Evolutionary conservation across 2,797 vertebrate species (phyloP).

Genomic region (Phataginus tricuspis): DNA sequence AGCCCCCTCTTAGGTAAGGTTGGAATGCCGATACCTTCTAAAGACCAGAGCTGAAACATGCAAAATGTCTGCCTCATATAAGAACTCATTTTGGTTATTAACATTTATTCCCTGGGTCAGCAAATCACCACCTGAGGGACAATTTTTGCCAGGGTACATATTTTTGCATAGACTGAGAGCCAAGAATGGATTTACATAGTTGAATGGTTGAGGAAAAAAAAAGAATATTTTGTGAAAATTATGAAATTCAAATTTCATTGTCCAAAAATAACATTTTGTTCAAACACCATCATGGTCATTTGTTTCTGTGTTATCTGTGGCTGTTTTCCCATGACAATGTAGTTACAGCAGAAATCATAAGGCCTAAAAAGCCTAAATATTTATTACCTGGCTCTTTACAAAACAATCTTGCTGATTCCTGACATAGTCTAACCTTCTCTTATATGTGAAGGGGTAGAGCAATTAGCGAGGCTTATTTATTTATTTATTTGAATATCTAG

Average conservation of each 20-base stretch:
- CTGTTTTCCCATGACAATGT: not conserved
- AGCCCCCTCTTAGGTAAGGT: not conserved
- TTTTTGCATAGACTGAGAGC: not conserved
- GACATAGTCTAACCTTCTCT: not conserved
- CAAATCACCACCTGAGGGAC: not conserved
- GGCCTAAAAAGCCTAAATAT: not conserved
- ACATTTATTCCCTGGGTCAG: not conserved
- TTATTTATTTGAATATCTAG: not conserved
- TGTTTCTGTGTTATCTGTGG: not conserved
- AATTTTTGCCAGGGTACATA: not conserved
- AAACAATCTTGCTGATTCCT: not conserved
- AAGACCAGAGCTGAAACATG: not conserved
- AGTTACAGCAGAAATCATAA: not conserved
- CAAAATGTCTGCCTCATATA: not conserved
- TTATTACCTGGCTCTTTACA: not conserved
- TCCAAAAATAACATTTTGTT: not conserved
- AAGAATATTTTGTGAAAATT: constrained; percentile 1
- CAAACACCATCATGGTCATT: not conserved
- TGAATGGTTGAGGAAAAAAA: not conserved
- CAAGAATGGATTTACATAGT: not conserved
- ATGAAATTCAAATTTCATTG: not conserved
- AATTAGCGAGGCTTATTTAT: not conserved
- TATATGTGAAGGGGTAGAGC: not conserved
- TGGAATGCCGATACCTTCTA: not conserved
- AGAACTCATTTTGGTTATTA: not conserved